Evolutionary conservation across 2,888 invertebrate species (phyloP).

Genomic region (Scaptomyza reducta): DNA sequence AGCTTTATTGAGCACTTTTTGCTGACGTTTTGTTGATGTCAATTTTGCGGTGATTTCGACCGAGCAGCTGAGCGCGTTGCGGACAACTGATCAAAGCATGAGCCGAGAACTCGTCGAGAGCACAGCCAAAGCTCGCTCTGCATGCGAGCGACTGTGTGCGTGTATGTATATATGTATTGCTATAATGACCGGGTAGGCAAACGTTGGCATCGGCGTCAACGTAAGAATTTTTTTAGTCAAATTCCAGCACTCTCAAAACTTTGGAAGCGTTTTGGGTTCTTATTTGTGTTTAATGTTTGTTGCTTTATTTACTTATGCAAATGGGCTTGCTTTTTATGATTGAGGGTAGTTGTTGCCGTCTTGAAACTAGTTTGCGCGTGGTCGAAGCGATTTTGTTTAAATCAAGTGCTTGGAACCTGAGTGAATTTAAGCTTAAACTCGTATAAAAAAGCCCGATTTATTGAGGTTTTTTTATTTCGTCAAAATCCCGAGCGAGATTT

Average conservation of each 20-base stretch:
- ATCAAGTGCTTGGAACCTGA: conserved; percentile 40
- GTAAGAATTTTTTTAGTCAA: conserved; percentile 57
- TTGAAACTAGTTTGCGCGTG: conserved; percentile 63
- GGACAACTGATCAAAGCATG: conserved; percentile 70
- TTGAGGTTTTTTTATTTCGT: conserved; percentile 9
- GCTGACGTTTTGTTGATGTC: conserved; percentile 60
- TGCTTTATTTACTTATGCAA: conserved; percentile 74
- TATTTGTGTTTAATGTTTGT: conserved; percentile 49
- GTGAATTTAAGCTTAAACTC: conserved; percentile 33
- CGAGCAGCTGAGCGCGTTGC: conserved; percentile 72
- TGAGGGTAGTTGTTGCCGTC: conserved; percentile 33
- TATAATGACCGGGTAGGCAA: conserved; percentile 1
- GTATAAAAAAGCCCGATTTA: conserved; percentile 32
- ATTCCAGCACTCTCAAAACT: conserved; percentile 68
- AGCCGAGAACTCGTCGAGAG: conserved; percentile 40
- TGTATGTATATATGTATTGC: background rate
- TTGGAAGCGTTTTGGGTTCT: conserved; percentile 34
- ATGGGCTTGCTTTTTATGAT: conserved; percentile 33
- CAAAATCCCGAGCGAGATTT: conserved; percentile 13
- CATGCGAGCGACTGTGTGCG: conserved; percentile 6
- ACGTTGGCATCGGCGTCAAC: conserved; percentile 10
- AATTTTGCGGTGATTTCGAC: conserved; percentile 69
- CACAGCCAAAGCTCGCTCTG: conserved; percentile 50
- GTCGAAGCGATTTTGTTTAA: conserved; percentile 42
- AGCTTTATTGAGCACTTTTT: conserved; percentile 39